Base-by-base conservation (phyloP, 2,797 vertebrate species). In the Vespertilio murinus region DNA sequence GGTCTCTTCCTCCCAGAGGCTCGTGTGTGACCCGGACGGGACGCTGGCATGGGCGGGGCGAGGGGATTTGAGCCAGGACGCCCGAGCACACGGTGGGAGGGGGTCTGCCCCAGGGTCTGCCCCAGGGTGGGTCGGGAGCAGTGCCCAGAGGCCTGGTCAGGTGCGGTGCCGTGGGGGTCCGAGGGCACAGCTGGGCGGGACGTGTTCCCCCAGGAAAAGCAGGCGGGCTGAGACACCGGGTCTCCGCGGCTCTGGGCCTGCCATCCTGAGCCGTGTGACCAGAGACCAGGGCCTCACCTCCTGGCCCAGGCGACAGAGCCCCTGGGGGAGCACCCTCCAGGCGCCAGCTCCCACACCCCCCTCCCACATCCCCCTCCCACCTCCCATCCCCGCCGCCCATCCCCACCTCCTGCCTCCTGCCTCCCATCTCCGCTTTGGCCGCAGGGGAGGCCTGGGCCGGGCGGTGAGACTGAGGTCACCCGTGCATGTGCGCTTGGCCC, bases 41-140 rank as follows among this genome's bases (percentile, higher is more conserved):
- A 47, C 8, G 23, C 22, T 3, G 45, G 70, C 9, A 4, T 2
- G 0, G 7, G n/a, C 33, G 5, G 16, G 25, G 25, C 6, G 5
- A 30, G 52, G 18, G 9, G 3, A 35, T 28, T 11, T 87, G 33
- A 3, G 1, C 20, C 65, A 17, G 35, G 12, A 2, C 28, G 9
- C 7, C 17, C 0, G 49, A 40, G 33, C 61, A 38, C 28, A 4
- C 0, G 0, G 25, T 18, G 64, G 23, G 4, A 25, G 2, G 3
- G n/a, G 17, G 22, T 20, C 42, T 11, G 33, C n/a, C 38, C 47
- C 38, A 7, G 0, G 65, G 33, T 12, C 23, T 2, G 17, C 8
- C 0, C 0, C 35, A n/a, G 49, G 56, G 38, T 4, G 16, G 64
- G n/a, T 25, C 1, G 2, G 0, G 17, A 23, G n/a, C 14, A 0